A percentile compares a stretch with the other conserved stretches of the same genome.
These are phyloP conservation scores for Dryobotodes eremita DNA, from an alignment of 2,888 invertebrate genomes.

Conservation along the genomic window DNA sequence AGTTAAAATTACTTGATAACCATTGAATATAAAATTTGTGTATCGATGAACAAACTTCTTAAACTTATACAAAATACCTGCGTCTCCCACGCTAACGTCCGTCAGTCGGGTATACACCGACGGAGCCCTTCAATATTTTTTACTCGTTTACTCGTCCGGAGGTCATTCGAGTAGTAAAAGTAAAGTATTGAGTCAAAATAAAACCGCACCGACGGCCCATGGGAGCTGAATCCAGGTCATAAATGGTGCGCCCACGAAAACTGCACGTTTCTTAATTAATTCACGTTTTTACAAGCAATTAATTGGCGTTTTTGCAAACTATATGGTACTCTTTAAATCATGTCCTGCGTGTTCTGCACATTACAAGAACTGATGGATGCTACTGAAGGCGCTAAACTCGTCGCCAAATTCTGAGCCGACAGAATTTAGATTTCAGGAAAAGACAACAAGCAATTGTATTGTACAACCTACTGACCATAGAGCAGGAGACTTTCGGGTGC, in stretches of 20 bases:
- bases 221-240: conserved; percentile 85
- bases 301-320: neutral
- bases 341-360: neutral
- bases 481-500: neutral
- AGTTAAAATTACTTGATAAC: neutral
- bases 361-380: neutral
- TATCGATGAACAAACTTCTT: neutral
- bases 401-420: neutral
- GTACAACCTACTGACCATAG: neutral
- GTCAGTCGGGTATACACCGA: conserved; percentile 74
- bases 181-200: conserved; percentile 82
- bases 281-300: conserved; percentile 28
- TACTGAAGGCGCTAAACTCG: neutral
- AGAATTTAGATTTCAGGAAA: neutral
- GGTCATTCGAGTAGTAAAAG: conserved; percentile 86
- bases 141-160: conserved; percentile 79
- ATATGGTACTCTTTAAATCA: neutral
- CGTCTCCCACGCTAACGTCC: conserved; percentile 52
- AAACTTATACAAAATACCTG: neutral
- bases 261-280: conserved; percentile 60
- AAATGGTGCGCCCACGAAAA: conserved; percentile 76
- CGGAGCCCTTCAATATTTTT: conserved; percentile 77
- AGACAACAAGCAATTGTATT: conserved; percentile 2
- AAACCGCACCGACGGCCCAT: conserved; percentile 77
- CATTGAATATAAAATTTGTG: neutral